phyloP scores from a whole-genome alignment of 37 sponge, comb jelly and placozoan genomes.

The Ianthella basta region DNA sequence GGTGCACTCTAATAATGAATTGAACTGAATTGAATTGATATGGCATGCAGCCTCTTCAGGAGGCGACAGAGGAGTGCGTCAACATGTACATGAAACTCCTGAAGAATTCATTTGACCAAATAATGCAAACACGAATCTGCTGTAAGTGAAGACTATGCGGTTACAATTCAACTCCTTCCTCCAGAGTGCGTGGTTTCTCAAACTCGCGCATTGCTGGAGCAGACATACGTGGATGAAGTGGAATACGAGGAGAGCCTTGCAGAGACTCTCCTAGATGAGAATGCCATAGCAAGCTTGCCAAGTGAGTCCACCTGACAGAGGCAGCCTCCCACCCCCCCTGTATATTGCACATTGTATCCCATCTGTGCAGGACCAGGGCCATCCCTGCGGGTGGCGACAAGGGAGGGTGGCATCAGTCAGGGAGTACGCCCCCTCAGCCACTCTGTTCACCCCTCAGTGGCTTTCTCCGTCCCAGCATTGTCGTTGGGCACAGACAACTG shows the following conservation, averaged over 20 bases:
- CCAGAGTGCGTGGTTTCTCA: conserved; percentile 97
- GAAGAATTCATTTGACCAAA: conserved; percentile 94
- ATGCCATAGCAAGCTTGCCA: conserved; percentile 88
- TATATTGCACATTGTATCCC: not conserved
- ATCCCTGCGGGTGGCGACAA: conserved; percentile 52
- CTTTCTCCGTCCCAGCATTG: conserved; percentile 93
- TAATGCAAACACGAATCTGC: not conserved
- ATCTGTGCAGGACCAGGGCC: conserved; percentile 78
- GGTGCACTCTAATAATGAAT: no score
- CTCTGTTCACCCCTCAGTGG: conserved; percentile 93
- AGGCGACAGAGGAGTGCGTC: conserved; percentile 91
- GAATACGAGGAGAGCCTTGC: conserved; percentile 98
- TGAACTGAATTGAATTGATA: no score
- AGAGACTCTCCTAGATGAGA: conserved; percentile 95
- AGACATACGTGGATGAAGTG: conserved; percentile 96
- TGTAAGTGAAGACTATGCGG: not conserved
- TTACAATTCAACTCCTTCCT: not conserved
- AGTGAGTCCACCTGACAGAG: no score
- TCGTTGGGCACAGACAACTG: no score
- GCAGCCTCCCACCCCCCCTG: not conserved
- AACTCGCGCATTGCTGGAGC: conserved; percentile 92
- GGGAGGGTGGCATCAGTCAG: conserved; percentile 53
- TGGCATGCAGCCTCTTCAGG: conserved; percentile 80
- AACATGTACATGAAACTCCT: conserved; percentile 80
- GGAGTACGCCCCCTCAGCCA: conserved; percentile 93